Evolutionary conservation across 2,888 invertebrate species (phyloP).

Genomic region (Limnephilus lunatus): DNA sequence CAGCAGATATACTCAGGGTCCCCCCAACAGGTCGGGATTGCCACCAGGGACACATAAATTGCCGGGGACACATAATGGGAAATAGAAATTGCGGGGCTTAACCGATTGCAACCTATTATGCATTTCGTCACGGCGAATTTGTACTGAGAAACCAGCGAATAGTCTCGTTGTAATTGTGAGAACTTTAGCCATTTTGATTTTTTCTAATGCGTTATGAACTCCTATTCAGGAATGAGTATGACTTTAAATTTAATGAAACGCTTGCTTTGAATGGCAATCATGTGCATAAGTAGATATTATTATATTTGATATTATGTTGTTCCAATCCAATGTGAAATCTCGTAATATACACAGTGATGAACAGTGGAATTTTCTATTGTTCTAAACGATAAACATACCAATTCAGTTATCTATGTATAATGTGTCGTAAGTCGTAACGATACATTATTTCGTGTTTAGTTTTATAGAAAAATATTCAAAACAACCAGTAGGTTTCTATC

Average conservation of each 20-base stretch:
- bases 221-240: neutral
- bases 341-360: neutral
- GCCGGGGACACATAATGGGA: constrained; percentile 34
- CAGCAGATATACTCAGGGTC: constrained; percentile 52
- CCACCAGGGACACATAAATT: constrained; percentile 49
- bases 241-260: neutral
- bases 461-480: too few species aligned
- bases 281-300: neutral
- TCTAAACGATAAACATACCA: too few species aligned
- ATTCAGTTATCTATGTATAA: neutral
- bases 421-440: neutral
- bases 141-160: neutral
- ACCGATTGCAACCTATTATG: neutral
- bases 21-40: constrained; percentile 27
- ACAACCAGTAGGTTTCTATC: too few species aligned
- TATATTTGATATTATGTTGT: neutral
- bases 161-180: neutral
- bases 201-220: neutral
- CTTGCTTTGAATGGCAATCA: neutral
- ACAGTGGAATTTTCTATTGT: neutral
- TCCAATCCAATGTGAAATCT: too few species aligned
- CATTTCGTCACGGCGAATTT: constrained; percentile 46
- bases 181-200: neutral
- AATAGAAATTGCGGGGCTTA: constrained; percentile 43
- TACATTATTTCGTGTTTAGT: neutral